A percentile compares a stretch with the other conserved stretches of the same genome.
Conservation (phyloP, 2,797 vertebrate genomes). For the Cyprinodon diabolis region DNA sequence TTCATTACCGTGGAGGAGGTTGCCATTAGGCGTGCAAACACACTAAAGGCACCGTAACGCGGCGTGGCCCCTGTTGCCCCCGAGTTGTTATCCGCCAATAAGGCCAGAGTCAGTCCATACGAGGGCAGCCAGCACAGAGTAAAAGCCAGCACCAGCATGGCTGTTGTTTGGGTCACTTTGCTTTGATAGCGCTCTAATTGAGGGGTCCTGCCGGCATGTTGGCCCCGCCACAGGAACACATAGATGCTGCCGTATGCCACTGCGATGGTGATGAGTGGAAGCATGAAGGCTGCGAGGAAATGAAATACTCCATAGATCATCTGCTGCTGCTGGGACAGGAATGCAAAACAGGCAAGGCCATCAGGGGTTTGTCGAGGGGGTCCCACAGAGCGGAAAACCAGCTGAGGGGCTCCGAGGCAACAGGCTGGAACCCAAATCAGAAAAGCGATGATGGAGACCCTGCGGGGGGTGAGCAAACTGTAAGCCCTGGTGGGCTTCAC, state of each 20-base stretch:
- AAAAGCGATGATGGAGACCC: constrained; percentile 37
- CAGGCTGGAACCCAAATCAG: constrained; percentile 78
- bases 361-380: background rate
- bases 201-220: constrained; percentile 39
- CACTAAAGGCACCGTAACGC: constrained; percentile 67
- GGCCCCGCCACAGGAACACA: constrained; percentile 68
- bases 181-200: constrained; percentile 81
- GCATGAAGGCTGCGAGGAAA: constrained; percentile 77
- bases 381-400: constrained; percentile 70
- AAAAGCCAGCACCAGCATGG: constrained; percentile 82
- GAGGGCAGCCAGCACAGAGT: constrained; percentile 84
- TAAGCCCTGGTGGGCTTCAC: constrained; percentile 72
- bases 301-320: constrained; percentile 75
- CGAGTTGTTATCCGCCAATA: constrained; percentile 49
- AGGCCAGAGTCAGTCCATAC: constrained; percentile 74
- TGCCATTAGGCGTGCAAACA: constrained; percentile 76
- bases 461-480: constrained; percentile 58
- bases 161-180: constrained; percentile 80
- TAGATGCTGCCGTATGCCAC: constrained; percentile 77
- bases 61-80: constrained; percentile 70
- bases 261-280: constrained; percentile 76
- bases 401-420: constrained; percentile 74
- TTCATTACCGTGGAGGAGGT: constrained; percentile 81
- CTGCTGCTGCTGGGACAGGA: constrained; percentile 69
- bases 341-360: constrained; percentile 73